Percentiles rank a stretch among this genome's conserved stretches.
phyloP scores from a whole-genome alignment of 2,113 vertebrate species.

The mouse (Mus musculus) region DNA sequence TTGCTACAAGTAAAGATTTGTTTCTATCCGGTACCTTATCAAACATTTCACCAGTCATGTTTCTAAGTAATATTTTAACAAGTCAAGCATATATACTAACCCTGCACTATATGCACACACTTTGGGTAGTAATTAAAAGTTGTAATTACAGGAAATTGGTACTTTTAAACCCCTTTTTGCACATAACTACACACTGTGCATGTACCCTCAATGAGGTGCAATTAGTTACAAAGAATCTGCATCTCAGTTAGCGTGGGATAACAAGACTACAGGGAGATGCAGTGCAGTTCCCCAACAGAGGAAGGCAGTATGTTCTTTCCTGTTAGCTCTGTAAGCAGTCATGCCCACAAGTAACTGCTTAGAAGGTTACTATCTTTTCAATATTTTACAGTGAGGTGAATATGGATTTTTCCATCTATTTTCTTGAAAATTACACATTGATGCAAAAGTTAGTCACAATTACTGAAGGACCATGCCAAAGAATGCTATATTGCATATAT shows the following conservation, averaged over 20 bases:
- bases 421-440: constrained; percentile 69
- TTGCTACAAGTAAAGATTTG: constrained; percentile 29
- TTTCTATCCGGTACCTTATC: constrained; percentile 56
- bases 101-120: constrained; percentile 64
- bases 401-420: constrained; percentile 77
- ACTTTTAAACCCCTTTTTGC: constrained; percentile 83
- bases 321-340: constrained; percentile 84
- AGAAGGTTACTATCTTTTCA: constrained; percentile 87
- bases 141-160: constrained; percentile 85
- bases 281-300: constrained; percentile 84
- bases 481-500: constrained; percentile 47
- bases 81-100: constrained; percentile 80
- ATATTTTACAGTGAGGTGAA: constrained; percentile 75
- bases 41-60: constrained; percentile 79
- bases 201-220: constrained; percentile 87
- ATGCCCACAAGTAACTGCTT: constrained; percentile 87
- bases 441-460: constrained; percentile 74
- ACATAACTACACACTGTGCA: constrained; percentile 85
- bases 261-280: constrained; percentile 88
- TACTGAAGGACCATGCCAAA: constrained; percentile 63
- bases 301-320: constrained; percentile 85
- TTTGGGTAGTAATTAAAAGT: constrained; percentile 86
- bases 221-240: constrained; percentile 89
- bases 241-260: constrained; percentile 89
- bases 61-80: constrained; percentile 81